Conservation (phyloP, 2,888 invertebrate genomes). For the Meganola albula region DNA sequence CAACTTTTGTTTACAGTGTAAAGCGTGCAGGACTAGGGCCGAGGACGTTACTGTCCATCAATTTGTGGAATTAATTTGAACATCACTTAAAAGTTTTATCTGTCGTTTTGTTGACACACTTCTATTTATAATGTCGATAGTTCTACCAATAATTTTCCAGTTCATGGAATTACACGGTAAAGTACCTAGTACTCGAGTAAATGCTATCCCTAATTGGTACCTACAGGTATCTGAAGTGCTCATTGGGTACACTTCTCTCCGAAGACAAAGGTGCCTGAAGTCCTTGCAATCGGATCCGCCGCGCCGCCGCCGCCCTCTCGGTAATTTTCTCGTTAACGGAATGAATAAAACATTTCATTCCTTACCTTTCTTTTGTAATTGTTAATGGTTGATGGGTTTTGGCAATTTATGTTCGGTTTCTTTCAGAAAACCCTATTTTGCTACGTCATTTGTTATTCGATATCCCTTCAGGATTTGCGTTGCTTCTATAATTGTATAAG, state of each 20-base stretch:
- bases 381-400: conserved; percentile 75
- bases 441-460: conserved; percentile 50
- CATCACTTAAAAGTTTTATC: too few species aligned
- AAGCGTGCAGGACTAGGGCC: conserved; percentile 8
- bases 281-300: conserved; percentile 72
- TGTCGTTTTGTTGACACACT: too few species aligned
- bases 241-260: conserved; percentile 66
- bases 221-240: conserved; percentile 58
- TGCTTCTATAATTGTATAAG: conserved; percentile 32
- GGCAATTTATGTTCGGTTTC: conserved; percentile 65
- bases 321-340: conserved; percentile 76
- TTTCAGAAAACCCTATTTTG: conserved; percentile 47
- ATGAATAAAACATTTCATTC: conserved; percentile 78
- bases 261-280: conserved; percentile 67
- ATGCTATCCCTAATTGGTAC: conserved; percentile 62
- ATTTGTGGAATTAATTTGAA: conserved; percentile 22
- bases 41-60: conserved; percentile 9
- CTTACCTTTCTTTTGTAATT: conserved; percentile 75
- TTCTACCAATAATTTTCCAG: conserved; percentile 16
- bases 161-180: conserved; percentile 35
- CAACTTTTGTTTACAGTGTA: conserved; percentile 11
- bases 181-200: conserved; percentile 41
- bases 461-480: conserved; percentile 39
- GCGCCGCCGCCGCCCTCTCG: conserved; percentile 64
- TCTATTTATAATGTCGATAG: conserved; percentile 10